Conservation (phyloP, 1,140 invertebrate species). For the Thaumatotibia leucotreta region DNA sequence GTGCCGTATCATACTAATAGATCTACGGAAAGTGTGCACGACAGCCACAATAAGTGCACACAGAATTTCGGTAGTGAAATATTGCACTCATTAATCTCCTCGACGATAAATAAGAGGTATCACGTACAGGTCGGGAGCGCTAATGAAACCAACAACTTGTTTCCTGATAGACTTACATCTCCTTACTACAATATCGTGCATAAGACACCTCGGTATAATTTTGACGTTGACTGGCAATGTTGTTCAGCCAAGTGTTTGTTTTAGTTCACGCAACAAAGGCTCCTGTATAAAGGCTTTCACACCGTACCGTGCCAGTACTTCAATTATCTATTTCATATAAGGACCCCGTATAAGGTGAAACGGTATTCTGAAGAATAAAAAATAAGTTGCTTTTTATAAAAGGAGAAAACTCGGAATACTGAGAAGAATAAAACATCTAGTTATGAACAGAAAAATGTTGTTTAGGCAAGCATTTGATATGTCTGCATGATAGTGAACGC, state of each 20-base stretch:
- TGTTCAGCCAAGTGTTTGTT: not conserved
- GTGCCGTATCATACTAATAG: not conserved
- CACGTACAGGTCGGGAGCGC: conserved; percentile 25
- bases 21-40: not conserved
- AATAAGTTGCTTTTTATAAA: no score
- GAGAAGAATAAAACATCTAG: not conserved
- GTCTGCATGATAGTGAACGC: not conserved
- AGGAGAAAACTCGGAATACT: no score
- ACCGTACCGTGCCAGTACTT: not conserved
- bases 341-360: not conserved
- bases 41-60: not conserved
- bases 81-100: conserved; percentile 41
- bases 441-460: not conserved
- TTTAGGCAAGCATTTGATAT: not conserved
- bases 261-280: not conserved
- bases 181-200: not conserved
- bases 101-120: conserved; percentile 45
- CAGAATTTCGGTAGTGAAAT: conserved; percentile 24
- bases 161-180: not conserved
- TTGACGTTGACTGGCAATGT: not conserved
- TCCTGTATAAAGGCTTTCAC: not conserved
- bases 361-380: not conserved
- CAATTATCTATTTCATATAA: not conserved
- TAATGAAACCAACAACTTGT: not conserved
- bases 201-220: not conserved